Evolutionary conservation across 2,113 vertebrate species (phyloP).

Genomic region (Micronycteris hirsuta): DNA sequence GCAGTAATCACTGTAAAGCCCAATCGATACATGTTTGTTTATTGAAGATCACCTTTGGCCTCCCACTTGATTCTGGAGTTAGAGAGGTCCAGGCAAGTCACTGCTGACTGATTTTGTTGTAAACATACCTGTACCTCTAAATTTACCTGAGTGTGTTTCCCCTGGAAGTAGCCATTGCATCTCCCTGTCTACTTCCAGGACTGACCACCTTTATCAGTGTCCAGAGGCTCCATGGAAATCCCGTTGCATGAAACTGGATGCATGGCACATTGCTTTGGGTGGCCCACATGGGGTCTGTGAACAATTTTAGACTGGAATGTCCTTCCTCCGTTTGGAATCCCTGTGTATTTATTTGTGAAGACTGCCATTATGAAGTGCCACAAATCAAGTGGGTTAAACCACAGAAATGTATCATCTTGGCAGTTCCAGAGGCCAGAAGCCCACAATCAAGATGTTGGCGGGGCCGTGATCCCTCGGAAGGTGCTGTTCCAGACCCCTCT

Average conservation of each 20-base stretch:
- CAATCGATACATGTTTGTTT: rapidly evolving
- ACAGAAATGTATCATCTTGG: neutral
- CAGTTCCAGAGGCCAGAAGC: neutral
- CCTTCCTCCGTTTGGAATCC: neutral
- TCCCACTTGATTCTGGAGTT: neutral
- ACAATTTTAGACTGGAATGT: neutral
- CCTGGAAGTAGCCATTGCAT: rapidly evolving
- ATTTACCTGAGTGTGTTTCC: neutral
- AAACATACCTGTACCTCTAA: neutral
- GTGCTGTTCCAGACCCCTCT: neutral
- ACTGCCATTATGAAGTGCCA: neutral
- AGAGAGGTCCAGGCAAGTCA: neutral
- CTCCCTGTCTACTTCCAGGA: neutral
- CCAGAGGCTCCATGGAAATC: neutral
- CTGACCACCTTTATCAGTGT: no score
- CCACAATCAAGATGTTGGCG: no score
- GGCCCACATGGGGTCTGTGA: neutral
- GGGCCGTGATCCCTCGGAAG: neutral
- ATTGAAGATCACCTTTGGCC: neutral
- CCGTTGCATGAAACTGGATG: neutral
- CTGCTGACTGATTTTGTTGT: no score
- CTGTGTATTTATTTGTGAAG: neutral
- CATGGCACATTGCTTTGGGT: neutral
- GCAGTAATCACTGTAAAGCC: neutral
- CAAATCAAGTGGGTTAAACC: rapidly evolving